Base-by-base conservation (phyloP, 2,888 invertebrate genomes). In the Malthinus seriepunctatus region DNA sequence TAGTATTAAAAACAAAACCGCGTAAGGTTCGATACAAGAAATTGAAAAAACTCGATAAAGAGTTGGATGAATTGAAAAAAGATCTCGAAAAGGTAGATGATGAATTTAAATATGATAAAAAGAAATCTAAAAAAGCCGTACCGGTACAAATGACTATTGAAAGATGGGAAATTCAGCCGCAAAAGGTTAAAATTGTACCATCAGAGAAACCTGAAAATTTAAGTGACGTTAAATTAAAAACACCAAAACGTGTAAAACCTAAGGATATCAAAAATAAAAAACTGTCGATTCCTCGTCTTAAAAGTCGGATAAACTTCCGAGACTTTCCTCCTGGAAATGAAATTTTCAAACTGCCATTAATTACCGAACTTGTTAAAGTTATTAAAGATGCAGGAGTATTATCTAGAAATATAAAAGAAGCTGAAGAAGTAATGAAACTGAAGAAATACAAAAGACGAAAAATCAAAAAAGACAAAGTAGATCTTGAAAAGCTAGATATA, bases 311-410 rank as follows among this genome's bases (percentile, higher is more conserved):
- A 32, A 73, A 73, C 32, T 80, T 82, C 9, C 76, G 80, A 49
- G 86, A 87, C 59, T 90, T 86, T 81, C 86, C 89, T 8, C 85
- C 89, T 62, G 4, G 48, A 73, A 63, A 72, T 72, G 15, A 79
- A 81, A 52, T 75, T 76, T 59, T 75, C 73, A 48, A 70, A 72
- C 8, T 73, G 61, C 78, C 79, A 2, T 60, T 67, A 8, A 70
- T 81, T 3, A 74, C 76, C 7, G 63, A 67, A 38, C 65, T 82
- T 32, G 75, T 79, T 60, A 74, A 78, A 6, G 77, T 79, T 37
- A 71, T 74, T 37, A 71, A 78, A 51, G 81, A 82, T 60, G 76
- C 72, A 58, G 83, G 82, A 8, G 71, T 79, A 49, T 62, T 83
- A 3, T 82, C 82, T 0, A 78, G 81, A 66, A 83, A 81, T 61